These are phyloP conservation scores for Labeo catla DNA, from an alignment of 2,113 vertebrate genomes.

Conservation along the genomic window DNA sequence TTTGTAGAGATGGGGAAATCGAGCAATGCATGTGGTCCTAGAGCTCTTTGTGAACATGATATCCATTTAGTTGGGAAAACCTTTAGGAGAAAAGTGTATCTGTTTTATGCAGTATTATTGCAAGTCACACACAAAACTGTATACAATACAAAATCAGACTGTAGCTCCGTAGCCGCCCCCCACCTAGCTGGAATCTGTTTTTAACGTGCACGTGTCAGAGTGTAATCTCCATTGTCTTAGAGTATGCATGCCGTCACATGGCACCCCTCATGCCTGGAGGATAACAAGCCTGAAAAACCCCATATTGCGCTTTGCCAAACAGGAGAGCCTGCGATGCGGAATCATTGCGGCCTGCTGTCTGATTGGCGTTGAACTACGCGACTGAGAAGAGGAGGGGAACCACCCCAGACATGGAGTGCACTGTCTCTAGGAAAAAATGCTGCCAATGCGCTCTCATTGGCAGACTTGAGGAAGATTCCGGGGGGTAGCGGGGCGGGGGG, in stretches of 20 bases:
- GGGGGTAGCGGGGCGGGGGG: conserved; percentile 53
- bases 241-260: conserved; percentile 23
- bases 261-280: conserved; percentile 52
- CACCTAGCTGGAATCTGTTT: neutral
- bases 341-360: conserved; percentile 58
- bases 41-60: neutral
- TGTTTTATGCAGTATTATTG: neutral
- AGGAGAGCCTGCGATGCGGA: conserved; percentile 61
- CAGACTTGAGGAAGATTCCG: conserved; percentile 67
- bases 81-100: neutral
- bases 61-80: neutral
- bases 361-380: conserved; percentile 68
- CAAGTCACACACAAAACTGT: neutral
- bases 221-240: conserved; percentile 40
- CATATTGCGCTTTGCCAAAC: conserved; percentile 58
- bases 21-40: neutral
- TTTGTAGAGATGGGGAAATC: neutral
- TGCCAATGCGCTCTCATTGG: conserved; percentile 70
- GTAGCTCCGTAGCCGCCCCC: neutral
- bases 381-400: conserved; percentile 55
- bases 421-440: conserved; percentile 77
- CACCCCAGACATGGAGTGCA: conserved; percentile 57
- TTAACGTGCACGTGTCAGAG: conserved; percentile 3
- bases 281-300: conserved; percentile 57
- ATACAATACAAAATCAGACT: neutral